phyloP scores from a whole-genome alignment of 1,140 invertebrate species.

The Procambarus clarkii region DNA sequence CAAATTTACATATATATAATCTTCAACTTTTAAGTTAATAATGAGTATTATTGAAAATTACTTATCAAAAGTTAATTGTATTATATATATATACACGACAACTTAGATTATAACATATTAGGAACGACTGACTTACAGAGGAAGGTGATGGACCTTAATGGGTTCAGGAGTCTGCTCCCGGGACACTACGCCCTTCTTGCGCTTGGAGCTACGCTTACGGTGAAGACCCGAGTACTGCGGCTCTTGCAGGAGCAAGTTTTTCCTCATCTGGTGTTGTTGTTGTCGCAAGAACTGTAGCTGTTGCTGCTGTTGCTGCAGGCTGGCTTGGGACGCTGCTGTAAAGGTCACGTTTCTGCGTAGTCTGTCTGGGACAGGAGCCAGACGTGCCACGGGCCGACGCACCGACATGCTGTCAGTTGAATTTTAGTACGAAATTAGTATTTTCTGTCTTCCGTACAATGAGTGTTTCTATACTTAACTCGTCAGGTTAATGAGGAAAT shows the following conservation, averaged over 20 bases:
- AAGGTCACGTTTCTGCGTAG: conserved; percentile 50
- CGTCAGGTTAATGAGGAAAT: too few species aligned
- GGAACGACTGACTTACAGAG: conserved; percentile 23
- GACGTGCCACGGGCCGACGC: not conserved
- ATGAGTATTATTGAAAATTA: not conserved
- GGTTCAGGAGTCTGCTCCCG: not conserved
- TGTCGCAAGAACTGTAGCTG: not conserved
- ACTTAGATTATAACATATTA: too few species aligned
- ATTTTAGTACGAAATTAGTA: not conserved
- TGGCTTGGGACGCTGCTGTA: conserved; percentile 29
- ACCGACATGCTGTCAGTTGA: conserved; percentile 25
- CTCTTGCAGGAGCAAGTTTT: not conserved
- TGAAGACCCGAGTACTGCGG: not conserved
- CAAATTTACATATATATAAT: too few species aligned
- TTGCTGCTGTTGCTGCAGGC: conserved; percentile 13
- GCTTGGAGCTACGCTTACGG: conserved; percentile 38
- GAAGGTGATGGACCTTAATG: conserved; percentile 34
- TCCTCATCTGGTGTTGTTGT: conserved; percentile 4
- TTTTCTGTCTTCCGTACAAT: too few species aligned
- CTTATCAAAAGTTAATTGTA: too few species aligned
- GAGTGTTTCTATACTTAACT: too few species aligned
- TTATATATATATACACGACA: too few species aligned
- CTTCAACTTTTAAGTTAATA: not conserved
- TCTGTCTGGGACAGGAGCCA: conserved; percentile 29
- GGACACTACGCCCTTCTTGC: not conserved